Evolutionary conservation across 2,888 invertebrate genomes (phyloP), one percentile per base, ranked within the genome.

Genomic region (Dicyrtomina minuta): DNA sequence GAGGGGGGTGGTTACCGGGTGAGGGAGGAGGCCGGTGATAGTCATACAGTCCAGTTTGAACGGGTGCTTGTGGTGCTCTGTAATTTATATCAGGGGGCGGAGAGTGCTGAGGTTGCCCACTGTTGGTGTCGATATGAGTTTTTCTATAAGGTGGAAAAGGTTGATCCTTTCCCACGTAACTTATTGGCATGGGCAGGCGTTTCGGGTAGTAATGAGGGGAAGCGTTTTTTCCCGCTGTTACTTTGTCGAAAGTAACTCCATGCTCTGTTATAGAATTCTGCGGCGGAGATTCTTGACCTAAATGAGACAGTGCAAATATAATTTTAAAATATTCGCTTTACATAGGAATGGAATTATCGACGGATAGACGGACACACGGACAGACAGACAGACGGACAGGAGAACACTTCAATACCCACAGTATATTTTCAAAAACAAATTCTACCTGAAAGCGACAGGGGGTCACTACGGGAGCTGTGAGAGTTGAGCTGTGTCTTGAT

Each of bases 141-240:
- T 22, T n/a, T 13, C 56, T 41, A 26, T 43, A 27, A 12, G 55
- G 46, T 22, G 53, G 39, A n/a, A 53, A 27, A 10, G 64, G 51
- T 15, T 51, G 33, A 17, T 51, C 53, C 22, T 64, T 39, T 39
- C 17, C 64, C 17, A 15, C 53, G 12, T 17, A 1, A 53, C 41
- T 64, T 39, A 33, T 39, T 17, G 33, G 12, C 13, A 22, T 33
- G 13, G 58, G 33, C 58, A 58, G 39, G n/a, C 20, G 5, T 10
- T 43, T 55, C 10, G 68, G 68, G 56, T 68, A 68, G 26, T 68
- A 68, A 27, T 62, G 56, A 24, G 62, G 41, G 56, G 62, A 68
- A n/a, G 62, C 62, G 62, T 26, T 62, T 46, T 68, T 61, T 13
- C n/a, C 62, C 43, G 62, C 68, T 10, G 20, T 24, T 5, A 51